A percentile compares a stretch with the other conserved stretches of the same genome.
Evolutionary conservation across 2,113 vertebrate genomes (phyloP).

Genomic region (pig (Sus scrofa)): DNA sequence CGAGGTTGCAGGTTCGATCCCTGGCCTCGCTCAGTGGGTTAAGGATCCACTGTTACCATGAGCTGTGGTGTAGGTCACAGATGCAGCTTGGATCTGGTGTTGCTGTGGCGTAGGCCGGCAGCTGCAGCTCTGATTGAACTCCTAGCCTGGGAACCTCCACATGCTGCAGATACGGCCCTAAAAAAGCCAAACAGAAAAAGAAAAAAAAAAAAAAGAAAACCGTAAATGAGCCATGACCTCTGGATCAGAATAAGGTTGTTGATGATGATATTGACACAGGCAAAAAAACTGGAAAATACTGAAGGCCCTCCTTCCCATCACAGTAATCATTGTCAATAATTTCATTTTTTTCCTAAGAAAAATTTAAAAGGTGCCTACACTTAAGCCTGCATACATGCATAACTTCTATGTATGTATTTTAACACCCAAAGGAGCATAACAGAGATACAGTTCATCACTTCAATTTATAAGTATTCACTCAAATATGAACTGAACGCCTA

Average conservation of each 20-base stretch:
- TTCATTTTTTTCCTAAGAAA: conserved; percentile 17
- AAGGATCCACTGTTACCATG: no score
- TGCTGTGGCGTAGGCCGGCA: no score
- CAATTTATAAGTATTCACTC: neutral
- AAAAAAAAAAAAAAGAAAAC: conserved; percentile 49
- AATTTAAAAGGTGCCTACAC: neutral
- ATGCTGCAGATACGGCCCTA: no score
- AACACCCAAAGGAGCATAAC: neutral
- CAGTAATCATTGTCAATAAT: neutral
- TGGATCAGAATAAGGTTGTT: neutral
- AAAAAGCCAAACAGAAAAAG: no score
- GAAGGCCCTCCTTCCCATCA: neutral
- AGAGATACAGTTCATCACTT: neutral
- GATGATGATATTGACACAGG: neutral
- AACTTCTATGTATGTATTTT: neutral
- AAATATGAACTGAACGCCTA: neutral
- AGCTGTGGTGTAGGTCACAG: no score
- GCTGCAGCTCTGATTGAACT: no score
- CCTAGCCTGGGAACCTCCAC: no score
- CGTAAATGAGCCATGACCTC: neutral
- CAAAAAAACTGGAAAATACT: neutral
- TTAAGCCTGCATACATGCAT: neutral
- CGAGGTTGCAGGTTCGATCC: no score
- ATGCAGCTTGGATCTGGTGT: no score
- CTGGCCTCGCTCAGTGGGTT: no score